These are phyloP conservation scores for Macaria liturata DNA, from an alignment of 2,888 invertebrate species.

Conservation along the genomic window DNA sequence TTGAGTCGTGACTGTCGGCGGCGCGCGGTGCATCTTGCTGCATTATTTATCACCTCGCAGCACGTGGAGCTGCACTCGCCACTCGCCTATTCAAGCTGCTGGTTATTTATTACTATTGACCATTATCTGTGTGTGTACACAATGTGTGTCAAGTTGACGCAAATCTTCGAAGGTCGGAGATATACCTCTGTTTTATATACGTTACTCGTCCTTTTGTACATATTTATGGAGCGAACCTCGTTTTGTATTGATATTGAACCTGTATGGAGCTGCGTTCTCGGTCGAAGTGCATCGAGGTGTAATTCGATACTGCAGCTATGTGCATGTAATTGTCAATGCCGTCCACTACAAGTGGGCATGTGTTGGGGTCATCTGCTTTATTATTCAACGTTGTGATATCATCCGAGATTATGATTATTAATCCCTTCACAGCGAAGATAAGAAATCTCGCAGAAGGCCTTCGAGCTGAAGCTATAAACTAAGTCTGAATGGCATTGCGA, in stretches of 20 bases:
- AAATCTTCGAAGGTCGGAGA: slow-evolving; percentile 18
- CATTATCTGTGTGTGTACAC: slow-evolving; percentile 36
- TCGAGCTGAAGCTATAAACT: background rate
- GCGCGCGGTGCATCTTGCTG: slow-evolving; percentile 45
- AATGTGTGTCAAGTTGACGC: slow-evolving; percentile 27
- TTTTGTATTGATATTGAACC: background rate
- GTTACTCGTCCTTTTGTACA: background rate
- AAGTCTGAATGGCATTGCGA: slow-evolving; percentile 2
- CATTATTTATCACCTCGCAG: slow-evolving; percentile 62
- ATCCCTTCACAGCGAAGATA: slow-evolving; percentile 1
- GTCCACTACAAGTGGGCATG: slow-evolving; percentile 7
- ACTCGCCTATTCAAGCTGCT: slow-evolving; percentile 45
- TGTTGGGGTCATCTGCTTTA: slow-evolving; percentile 14
- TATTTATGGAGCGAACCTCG: background rate
- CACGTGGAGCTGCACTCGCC: slow-evolving; percentile 62
- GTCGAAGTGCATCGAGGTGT: background rate
- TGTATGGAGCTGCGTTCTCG: background rate
- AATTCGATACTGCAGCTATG: slow-evolving; percentile 5
- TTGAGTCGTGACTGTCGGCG: slow-evolving; percentile 52
- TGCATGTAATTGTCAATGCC: slow-evolving; percentile 8
- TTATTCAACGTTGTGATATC: slow-evolving; percentile 8
- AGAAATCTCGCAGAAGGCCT: background rate
- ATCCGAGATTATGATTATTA: background rate
- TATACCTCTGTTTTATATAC: slow-evolving; percentile 3
- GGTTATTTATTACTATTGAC: slow-evolving; percentile 44